Evolutionary conservation across 2,113 vertebrate species (phyloP).

Genomic region (Zeus faber): DNA sequence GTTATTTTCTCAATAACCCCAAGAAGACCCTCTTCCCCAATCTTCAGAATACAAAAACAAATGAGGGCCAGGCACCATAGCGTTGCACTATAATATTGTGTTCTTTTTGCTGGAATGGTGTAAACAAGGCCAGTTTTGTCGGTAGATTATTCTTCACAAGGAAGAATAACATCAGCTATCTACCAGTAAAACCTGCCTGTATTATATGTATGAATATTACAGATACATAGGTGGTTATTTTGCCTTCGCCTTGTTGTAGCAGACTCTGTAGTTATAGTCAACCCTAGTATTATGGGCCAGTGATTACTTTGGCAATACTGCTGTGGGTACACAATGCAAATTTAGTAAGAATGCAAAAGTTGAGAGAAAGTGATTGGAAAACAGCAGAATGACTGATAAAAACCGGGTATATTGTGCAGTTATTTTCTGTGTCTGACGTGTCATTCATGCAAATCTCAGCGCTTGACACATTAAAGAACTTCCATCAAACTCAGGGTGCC

Average conservation of each 20-base stretch:
- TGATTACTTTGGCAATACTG: conserved; percentile 39
- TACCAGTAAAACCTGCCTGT: conserved; percentile 27
- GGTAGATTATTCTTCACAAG: conserved; percentile 30
- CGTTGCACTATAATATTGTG: conserved; percentile 16
- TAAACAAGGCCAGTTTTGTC: conserved; percentile 23
- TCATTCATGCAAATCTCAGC: conserved; percentile 34
- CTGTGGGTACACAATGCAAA: conserved; percentile 33
- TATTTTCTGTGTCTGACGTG: conserved; percentile 42
- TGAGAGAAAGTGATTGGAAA: conserved; percentile 7
- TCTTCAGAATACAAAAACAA: conserved; percentile 2
- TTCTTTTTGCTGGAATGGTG: conserved; percentile 21
- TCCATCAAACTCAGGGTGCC: conserved; percentile 18
- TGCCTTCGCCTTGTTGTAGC: conserved; percentile 27
- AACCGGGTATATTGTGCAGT: conserved; percentile 18
- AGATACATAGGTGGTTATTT: conserved; percentile 38
- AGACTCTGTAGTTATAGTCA: conserved; percentile 50
- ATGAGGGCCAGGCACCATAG: conserved; percentile 24
- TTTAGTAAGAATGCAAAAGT: conserved; percentile 17
- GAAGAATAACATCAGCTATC: conserved; percentile 32
- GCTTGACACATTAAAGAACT: conserved; percentile 26
- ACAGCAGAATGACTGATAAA: conserved; percentile 12
- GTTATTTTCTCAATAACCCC: conserved; percentile 47
- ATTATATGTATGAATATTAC: conserved; percentile 39
- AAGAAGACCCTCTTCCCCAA: too few species aligned
- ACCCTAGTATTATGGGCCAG: conserved; percentile 29